Evolutionary conservation across 2,797 vertebrate species (phyloP).

Genomic region (Chaunax sp.): DNA sequence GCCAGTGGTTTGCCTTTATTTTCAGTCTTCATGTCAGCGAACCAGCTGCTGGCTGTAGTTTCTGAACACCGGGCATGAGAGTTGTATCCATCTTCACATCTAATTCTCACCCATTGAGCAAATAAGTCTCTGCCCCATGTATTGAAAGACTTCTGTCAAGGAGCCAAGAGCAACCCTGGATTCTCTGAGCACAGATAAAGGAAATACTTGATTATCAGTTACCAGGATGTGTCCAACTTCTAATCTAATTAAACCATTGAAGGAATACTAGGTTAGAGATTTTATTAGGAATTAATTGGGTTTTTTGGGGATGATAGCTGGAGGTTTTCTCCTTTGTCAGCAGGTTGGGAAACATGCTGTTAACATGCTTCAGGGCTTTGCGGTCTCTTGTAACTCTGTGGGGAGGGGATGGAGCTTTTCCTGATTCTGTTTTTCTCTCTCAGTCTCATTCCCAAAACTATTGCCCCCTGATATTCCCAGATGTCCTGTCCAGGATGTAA

Average conservation of each 20-base stretch:
- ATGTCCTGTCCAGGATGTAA: conserved; percentile 69
- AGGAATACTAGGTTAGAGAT: neutral
- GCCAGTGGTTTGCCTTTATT: too few relatives aligned
- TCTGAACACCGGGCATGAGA: too few relatives aligned
- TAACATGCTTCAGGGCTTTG: conserved; percentile 19
- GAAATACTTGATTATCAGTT: too few relatives aligned
- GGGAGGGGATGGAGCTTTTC: conserved; percentile 54
- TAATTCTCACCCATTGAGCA: too few relatives aligned
- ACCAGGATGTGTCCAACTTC: neutral
- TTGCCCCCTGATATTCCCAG: conserved; percentile 64
- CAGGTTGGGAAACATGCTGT: conserved; percentile 32
- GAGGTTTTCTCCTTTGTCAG: conserved; percentile 27
- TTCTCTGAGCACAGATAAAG: neutral
- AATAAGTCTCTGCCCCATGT: neutral
- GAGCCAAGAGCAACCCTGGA: neutral
- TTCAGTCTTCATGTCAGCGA: too few relatives aligned
- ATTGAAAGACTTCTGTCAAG: neutral
- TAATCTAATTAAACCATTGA: neutral
- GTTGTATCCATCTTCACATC: too few relatives aligned
- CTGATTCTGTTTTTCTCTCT: conserved; percentile 54
- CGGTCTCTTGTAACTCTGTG: conserved; percentile 63
- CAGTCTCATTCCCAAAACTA: conserved; percentile 61
- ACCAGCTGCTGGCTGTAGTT: too few relatives aligned
- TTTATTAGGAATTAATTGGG: neutral
- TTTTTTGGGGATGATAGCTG: neutral